Conservation (phyloP, 2,888 invertebrate genomes). For the Priapulus caudatus region DNA sequence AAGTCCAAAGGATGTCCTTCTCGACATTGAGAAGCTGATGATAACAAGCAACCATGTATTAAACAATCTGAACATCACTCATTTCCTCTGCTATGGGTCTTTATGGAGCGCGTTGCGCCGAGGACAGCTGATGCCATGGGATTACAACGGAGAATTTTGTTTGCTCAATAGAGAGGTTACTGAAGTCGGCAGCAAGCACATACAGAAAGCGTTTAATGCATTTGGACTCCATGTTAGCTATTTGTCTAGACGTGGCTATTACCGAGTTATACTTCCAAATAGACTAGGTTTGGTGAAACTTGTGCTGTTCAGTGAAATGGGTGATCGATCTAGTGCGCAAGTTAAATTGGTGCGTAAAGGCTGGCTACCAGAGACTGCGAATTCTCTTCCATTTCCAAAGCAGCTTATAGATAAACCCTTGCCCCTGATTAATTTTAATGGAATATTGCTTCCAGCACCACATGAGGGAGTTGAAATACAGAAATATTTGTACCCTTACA, state of each 20-base stretch:
- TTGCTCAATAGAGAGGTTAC: constrained; percentile 41
- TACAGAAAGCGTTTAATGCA: not conserved
- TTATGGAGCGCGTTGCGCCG: constrained; percentile 47
- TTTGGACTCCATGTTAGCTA: constrained; percentile 31
- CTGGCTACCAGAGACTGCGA: constrained; percentile 43
- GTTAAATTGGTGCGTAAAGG: constrained; percentile 45
- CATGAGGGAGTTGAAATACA: constrained; percentile 47
- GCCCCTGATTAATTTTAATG: constrained; percentile 37
- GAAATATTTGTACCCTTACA: constrained; percentile 47
- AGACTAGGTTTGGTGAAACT: not conserved
- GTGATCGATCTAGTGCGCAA: constrained; percentile 26
- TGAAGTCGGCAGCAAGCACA: constrained; percentile 28
- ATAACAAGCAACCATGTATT: constrained; percentile 39
- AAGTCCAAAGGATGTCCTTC: constrained; percentile 5
- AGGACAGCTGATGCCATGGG: constrained; percentile 46
- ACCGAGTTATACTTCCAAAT: constrained; percentile 38
- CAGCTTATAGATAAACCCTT: constrained; percentile 43
- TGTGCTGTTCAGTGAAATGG: constrained; percentile 9
- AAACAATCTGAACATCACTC: constrained; percentile 41
- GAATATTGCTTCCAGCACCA: constrained; percentile 40
- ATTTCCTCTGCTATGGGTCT: constrained; percentile 47
- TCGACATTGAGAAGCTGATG: constrained; percentile 28
- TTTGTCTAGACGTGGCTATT: constrained; percentile 38
- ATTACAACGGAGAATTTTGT: constrained; percentile 44
- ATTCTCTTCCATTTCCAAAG: constrained; percentile 44